These are phyloP conservation scores for Andrena fulva DNA, from an alignment of 2,888 invertebrate species.

Conservation along the genomic window DNA sequence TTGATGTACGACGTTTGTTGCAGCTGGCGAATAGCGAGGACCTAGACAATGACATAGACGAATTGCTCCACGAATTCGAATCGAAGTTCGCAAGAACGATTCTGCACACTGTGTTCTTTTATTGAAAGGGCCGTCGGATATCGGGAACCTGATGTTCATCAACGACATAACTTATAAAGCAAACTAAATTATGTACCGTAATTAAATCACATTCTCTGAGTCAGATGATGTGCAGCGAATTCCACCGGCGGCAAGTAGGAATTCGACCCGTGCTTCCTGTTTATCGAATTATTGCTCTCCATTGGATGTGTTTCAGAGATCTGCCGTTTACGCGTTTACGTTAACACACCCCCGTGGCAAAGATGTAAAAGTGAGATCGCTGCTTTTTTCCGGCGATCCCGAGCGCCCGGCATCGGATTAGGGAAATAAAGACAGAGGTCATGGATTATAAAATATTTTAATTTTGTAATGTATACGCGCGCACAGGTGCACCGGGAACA, in stretches of 20 bases:
- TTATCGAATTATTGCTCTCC: slow-evolving; percentile 55
- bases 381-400: slow-evolving; percentile 16
- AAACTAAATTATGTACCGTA: slow-evolving; percentile 63
- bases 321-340: slow-evolving; percentile 19
- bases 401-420: slow-evolving; percentile 29
- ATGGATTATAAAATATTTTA: slow-evolving; percentile 66
- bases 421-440: slow-evolving; percentile 40
- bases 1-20: slow-evolving; percentile 68
- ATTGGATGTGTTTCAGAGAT: slow-evolving; percentile 43
- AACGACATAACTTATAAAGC: slow-evolving; percentile 61
- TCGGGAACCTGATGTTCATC: slow-evolving; percentile 46
- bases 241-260: slow-evolving; percentile 34
- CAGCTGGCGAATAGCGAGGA: slow-evolving; percentile 95
- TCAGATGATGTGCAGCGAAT: slow-evolving; percentile 52
- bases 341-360: slow-evolving; percentile 16
- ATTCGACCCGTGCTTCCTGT: slow-evolving; percentile 70
- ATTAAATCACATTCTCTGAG: slow-evolving; percentile 46
- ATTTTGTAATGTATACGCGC: slow-evolving; percentile 60
- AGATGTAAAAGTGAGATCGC: slow-evolving; percentile 33
- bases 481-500: slow-evolving; percentile 38
- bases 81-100: slow-evolving; percentile 93
- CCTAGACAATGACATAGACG: slow-evolving; percentile 98
- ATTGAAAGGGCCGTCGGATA: slow-evolving; percentile 86
- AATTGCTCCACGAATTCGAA: slow-evolving; percentile 97
- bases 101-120: slow-evolving; percentile 97